Percentiles rank a stretch among this genome's conserved stretches.
These are phyloP conservation scores for Xenopus petersii DNA, from an alignment of 2,797 vertebrate species.

Conservation along the genomic window DNA sequence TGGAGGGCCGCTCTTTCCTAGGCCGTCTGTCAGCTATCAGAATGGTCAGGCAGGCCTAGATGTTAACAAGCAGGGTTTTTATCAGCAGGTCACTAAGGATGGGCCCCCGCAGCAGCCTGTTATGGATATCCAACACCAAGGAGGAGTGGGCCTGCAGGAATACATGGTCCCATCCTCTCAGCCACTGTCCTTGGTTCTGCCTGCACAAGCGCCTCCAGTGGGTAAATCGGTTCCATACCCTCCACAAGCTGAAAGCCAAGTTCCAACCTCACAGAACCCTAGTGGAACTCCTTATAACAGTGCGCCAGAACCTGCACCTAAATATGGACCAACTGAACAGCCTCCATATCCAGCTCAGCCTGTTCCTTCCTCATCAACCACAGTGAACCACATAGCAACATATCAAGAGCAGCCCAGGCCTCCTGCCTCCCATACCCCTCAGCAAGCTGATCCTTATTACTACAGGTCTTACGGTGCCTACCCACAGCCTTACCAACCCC, in stretches of 20 bases:
- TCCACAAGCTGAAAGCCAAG: conserved; percentile 49
- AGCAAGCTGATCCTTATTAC: conserved; percentile 65
- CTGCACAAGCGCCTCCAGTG: conserved; percentile 50
- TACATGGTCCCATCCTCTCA: conserved; percentile 55
- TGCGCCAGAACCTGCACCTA: no score
- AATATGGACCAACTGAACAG: conserved; percentile 49
- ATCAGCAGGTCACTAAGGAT: conserved; percentile 91
- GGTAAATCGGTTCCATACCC: conserved; percentile 44
- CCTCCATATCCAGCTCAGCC: conserved; percentile 47
- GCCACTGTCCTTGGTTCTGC: conserved; percentile 13
- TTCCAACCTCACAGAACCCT: conserved; percentile 48
- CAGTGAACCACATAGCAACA: conserved; percentile 47
- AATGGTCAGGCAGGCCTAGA: conserved; percentile 48
- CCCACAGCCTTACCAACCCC: conserved; percentile 66
- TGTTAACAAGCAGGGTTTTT: conserved; percentile 77
- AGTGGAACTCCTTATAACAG: conserved; percentile 48
- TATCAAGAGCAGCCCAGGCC: conserved; percentile 72
- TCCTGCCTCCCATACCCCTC: conserved; percentile 69
- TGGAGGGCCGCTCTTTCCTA: conserved; percentile 50
- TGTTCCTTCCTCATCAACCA: neutral
- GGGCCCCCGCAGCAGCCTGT: conserved; percentile 68
- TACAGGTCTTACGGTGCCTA: conserved; percentile 76
- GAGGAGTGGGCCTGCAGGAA: conserved; percentile 30
- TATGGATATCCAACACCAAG: conserved; percentile 57
- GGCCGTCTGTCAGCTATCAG: conserved; percentile 54